Percentiles rank a stretch among this genome's conserved stretches.
These are phyloP conservation scores for Coelogynopora nodosa DNA, from an alignment of 2,888 invertebrate species.

Conservation along the genomic window DNA sequence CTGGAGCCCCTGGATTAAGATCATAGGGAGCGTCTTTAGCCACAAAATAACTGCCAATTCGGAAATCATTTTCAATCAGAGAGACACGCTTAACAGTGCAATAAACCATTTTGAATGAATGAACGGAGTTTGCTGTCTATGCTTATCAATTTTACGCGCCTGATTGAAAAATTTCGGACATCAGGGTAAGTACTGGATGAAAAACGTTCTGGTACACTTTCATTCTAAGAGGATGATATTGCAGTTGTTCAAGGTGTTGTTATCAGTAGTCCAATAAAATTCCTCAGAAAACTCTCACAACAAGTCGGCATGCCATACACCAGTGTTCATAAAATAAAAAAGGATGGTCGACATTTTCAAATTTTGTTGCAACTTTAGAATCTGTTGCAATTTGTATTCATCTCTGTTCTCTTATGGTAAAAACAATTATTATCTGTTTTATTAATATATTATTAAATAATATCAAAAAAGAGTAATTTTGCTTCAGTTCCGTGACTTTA, in stretches of 20 bases:
- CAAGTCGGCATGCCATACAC: background rate
- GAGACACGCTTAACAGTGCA: constrained; percentile 3
- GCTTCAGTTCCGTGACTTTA: background rate
- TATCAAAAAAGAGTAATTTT: background rate
- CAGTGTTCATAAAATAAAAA: background rate
- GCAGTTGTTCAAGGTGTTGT: constrained; percentile 5
- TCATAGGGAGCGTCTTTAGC: constrained; percentile 7
- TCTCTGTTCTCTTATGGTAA: background rate
- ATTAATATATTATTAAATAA: background rate
- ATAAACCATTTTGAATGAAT: constrained; percentile 27
- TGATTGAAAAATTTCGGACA: background rate
- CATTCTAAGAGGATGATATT: background rate
- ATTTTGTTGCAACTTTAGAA: background rate
- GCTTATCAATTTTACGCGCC: background rate
- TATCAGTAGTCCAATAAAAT: background rate
- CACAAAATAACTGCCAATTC: constrained; percentile 26
- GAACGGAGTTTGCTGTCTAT: background rate
- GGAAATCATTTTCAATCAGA: constrained; percentile 19
- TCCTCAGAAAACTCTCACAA: background rate
- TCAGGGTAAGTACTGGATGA: background rate
- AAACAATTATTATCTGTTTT: background rate
- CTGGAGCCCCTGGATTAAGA: background rate
- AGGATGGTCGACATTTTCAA: background rate
- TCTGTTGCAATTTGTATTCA: no score
- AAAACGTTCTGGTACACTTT: background rate